Conservation (phyloP, 2,888 invertebrate genomes). For the Drosophila rellima region DNA sequence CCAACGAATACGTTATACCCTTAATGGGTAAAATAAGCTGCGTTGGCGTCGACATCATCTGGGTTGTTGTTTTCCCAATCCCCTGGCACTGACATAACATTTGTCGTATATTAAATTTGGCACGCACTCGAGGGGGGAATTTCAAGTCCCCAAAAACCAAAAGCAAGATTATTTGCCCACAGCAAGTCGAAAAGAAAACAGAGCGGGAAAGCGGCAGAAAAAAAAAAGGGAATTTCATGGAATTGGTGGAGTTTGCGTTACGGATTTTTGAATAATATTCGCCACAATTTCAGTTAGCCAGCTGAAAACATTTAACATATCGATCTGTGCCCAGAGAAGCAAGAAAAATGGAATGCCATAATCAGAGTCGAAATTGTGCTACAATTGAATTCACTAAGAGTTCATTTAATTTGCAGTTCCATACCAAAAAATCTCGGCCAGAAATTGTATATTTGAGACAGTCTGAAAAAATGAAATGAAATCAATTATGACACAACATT, state of each 20-base stretch:
- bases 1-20: neutral
- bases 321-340: constrained; percentile 18
- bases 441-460: constrained; percentile 6
- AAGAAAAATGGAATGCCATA: constrained; percentile 13
- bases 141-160: neutral
- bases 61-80: neutral
- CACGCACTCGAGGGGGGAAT: constrained; percentile 9
- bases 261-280: constrained; percentile 32
- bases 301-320: constrained; percentile 14
- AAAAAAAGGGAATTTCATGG: constrained; percentile 2
- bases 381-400: constrained; percentile 11
- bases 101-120: constrained; percentile 24
- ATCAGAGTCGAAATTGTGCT: constrained; percentile 1
- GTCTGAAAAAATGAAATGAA: constrained; percentile 36
- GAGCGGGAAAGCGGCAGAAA: neutral
- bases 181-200: constrained; percentile 11
- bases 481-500: constrained; percentile 36
- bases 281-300: constrained; percentile 28
- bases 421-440: constrained; percentile 10
- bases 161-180: constrained; percentile 14
- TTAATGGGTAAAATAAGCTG: neutral
- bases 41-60: constrained; percentile 6
- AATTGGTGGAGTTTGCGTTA: constrained; percentile 31
- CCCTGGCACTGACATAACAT: neutral
- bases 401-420: constrained; percentile 19